Base-by-base conservation (phyloP, 2,888 invertebrate species). In the Parapristionchus giblindavisi region DNA sequence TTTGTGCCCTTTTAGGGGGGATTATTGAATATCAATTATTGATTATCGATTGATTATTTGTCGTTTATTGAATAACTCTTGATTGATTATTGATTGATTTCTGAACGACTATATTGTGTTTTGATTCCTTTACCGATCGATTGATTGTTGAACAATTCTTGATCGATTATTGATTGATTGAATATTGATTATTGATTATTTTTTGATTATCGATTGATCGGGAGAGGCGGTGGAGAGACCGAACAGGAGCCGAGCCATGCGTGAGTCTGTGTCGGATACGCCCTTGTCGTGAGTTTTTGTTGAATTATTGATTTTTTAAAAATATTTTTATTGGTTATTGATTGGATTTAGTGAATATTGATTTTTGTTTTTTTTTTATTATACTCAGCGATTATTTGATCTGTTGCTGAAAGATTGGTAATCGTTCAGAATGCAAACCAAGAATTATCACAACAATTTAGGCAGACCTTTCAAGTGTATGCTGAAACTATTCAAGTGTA, bases 211-310 rank as follows among this genome's bases (percentile, higher is more conserved):
- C 24, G 54, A 54, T 54, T n/a, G 40, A 34, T 1, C 68, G 34
- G 32, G 27, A 52, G n/a, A 27, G 24, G 51, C 29, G 52, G 68
- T 29, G 1, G 43, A 48, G 65, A 54, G 6, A 5, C n/a, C 65
- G n/a, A 4, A 51, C 32, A 43, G 48, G 3, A 24, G 54, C 6
- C 6, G 54, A 14, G 54, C 48, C 6, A 68, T 68, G 68, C 68
- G 52, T 52, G 68, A 68, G 27, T 68, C 68, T 2, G 21, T 51
- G 36, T 68, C 68, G 14, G 68, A 68, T 27, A 68, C 68, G 21
- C 68, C 68, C 6, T 27, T 68, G 14, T 52, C 68, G 68, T 68
- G 8, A 68, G 68, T 68, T 52, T 68, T 3, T 17, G 34, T 38
- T 17, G 27, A 14, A 17, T 29, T 61, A 36, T 17, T 17, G 32